Evolutionary conservation across 2,113 vertebrate species (phyloP).

Genomic region (Apodemus speciosus): DNA sequence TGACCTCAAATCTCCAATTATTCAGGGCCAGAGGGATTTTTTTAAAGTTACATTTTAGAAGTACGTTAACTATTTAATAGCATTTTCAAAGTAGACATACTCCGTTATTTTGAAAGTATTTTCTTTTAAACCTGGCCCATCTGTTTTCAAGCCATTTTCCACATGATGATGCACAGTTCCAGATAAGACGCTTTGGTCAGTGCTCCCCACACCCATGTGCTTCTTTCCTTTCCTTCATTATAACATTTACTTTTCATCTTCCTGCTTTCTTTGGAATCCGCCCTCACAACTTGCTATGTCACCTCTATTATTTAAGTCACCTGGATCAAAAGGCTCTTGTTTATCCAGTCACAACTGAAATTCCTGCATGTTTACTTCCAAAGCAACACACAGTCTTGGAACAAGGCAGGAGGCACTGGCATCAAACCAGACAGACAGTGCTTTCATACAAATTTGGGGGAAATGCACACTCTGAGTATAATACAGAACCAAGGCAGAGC

Average conservation of each 20-base stretch:
- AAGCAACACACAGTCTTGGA: background rate
- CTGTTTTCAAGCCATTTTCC: background rate
- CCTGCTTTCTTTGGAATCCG: background rate
- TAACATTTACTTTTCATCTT: background rate
- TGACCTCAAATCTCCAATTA: slow-evolving; percentile 19
- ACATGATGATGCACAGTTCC: background rate
- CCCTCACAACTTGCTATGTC: slow-evolving; percentile 1
- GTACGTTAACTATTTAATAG: background rate
- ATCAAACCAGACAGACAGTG: background rate
- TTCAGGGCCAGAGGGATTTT: slow-evolving; percentile 8
- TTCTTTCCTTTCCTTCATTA: background rate
- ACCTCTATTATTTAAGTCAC: background rate
- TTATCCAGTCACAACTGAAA: background rate
- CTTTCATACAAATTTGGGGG: background rate
- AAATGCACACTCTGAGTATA: background rate
- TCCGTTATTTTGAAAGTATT: slow-evolving; percentile 8
- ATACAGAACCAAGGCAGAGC: background rate
- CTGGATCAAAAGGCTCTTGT: background rate
- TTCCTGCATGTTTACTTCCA: background rate
- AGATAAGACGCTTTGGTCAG: background rate
- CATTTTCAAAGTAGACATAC: slow-evolving; percentile 19
- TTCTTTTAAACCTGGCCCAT: background rate
- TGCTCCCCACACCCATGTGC: background rate
- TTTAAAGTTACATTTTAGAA: background rate
- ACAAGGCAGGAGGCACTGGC: background rate